Conservation (phyloP, 1,140 invertebrate genomes). For the Arion vulgaris region DNA sequence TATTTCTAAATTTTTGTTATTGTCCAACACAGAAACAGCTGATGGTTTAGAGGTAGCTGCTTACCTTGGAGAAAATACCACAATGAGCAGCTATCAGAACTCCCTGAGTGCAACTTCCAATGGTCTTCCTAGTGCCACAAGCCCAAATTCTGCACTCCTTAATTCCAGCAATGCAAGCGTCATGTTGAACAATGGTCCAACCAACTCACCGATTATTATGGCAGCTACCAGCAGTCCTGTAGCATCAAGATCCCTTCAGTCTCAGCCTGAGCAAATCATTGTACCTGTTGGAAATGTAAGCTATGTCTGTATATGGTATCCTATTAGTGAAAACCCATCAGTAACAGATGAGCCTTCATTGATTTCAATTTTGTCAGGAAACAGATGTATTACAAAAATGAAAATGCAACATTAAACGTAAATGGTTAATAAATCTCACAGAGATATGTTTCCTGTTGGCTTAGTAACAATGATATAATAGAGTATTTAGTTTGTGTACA, state of each 20-base stretch:
- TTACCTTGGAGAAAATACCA: too few relatives aligned
- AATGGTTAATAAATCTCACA: too few relatives aligned
- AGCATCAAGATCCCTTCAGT: background rate
- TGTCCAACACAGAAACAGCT: too few relatives aligned
- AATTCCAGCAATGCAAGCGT: background rate
- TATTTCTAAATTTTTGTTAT: too few relatives aligned
- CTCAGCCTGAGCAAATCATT: slow-evolving; percentile 34
- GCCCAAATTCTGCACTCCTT: background rate
- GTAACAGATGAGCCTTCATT: too few relatives aligned
- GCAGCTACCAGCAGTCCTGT: slow-evolving; percentile 20
- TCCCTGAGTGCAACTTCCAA: background rate
- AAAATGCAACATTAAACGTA: too few relatives aligned
- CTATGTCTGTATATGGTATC: background rate
- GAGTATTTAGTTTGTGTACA: too few relatives aligned
- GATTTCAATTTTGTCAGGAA: too few relatives aligned
- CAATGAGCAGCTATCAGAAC: slow-evolving; percentile 25
- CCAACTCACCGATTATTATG: slow-evolving; percentile 25
- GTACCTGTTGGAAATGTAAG: slow-evolving; percentile 39
- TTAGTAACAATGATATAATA: too few relatives aligned
- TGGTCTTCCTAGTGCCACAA: slow-evolving; percentile 14
- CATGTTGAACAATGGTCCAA: slow-evolving; percentile 27
- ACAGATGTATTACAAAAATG: too few relatives aligned
- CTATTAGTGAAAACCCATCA: background rate
- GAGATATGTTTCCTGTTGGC: too few relatives aligned
- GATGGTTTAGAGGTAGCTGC: too few relatives aligned